Evolutionary conservation across 2,113 vertebrate genomes (phyloP).

Genomic region (Theropithecus gelada): DNA sequence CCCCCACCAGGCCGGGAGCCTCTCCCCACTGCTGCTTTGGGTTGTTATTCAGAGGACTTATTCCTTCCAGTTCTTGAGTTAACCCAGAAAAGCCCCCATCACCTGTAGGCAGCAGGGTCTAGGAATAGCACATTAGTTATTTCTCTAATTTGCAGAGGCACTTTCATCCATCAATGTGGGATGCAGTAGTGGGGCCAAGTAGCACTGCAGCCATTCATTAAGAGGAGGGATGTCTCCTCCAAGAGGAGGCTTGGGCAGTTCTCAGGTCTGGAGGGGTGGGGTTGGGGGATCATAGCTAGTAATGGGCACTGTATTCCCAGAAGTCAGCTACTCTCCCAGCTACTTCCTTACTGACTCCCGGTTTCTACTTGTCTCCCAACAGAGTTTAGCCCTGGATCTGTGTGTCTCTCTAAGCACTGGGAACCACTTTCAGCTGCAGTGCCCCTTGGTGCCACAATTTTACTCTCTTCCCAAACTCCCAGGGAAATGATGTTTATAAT

Average conservation of each 20-base stretch:
- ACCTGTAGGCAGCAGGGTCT: slow-evolving; percentile 24
- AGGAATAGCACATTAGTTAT: slow-evolving; percentile 48
- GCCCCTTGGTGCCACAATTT: neutral
- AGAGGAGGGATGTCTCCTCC: neutral
- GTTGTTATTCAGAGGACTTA: slow-evolving; percentile 66
- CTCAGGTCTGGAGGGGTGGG: neutral
- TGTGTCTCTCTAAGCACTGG: neutral
- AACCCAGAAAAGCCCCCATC: slow-evolving; percentile 60
- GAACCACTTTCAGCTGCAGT: neutral
- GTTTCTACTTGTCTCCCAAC: neutral
- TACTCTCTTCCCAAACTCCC: neutral
- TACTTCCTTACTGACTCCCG: neutral
- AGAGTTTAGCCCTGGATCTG: neutral
- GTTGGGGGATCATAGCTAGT: neutral
- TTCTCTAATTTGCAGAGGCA: slow-evolving; percentile 62
- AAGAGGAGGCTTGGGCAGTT: neutral
- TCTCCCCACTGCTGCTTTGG: slow-evolving; percentile 49
- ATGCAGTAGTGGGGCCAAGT: neutral
- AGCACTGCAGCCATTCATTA: neutral
- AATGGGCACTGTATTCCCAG: neutral
- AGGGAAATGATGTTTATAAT: neutral
- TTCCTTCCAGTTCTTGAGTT: slow-evolving; percentile 59
- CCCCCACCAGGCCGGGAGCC: slow-evolving; percentile 73
- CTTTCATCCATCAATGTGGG: slow-evolving; percentile 55
- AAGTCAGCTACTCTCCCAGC: neutral